Percentiles rank a stretch among this genome's conserved stretches.
Evolutionary conservation across 2,888 invertebrate genomes (phyloP).

Genomic region (Seira musarum): DNA sequence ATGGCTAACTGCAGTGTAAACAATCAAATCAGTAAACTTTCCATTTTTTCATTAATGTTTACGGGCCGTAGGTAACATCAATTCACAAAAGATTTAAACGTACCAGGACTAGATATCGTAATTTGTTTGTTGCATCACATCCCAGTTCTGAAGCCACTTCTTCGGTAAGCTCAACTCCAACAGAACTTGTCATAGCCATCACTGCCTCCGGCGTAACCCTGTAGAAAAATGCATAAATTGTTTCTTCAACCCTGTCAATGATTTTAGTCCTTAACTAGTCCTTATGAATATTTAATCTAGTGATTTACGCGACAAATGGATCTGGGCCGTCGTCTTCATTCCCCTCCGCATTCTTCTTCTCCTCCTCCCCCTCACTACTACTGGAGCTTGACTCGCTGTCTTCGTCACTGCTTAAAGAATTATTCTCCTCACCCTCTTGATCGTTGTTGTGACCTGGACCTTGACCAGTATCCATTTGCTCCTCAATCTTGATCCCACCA

Average conservation of each 20-base stretch:
- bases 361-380: background rate
- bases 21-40: background rate
- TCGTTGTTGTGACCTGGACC: background rate
- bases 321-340: conserved; percentile 17
- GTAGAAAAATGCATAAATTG: conserved; percentile 10
- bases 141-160: conserved; percentile 54
- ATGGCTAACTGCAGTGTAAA: conserved; percentile 55
- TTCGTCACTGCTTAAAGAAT: background rate
- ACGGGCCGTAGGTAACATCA: background rate
- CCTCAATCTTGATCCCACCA: background rate
- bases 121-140: conserved; percentile 52
- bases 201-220: conserved; percentile 56
- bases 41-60: background rate
- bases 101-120: conserved; percentile 58
- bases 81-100: conserved; percentile 9
- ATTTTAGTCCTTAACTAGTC: too few relatives aligned
- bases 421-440: background rate
- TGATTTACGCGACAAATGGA: conserved; percentile 31
- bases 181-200: conserved; percentile 59
- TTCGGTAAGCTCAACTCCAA: conserved; percentile 60
- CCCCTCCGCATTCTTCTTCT: background rate
- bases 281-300: background rate
- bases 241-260: background rate
- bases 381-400: background rate
- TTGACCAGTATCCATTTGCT: background rate